These are phyloP conservation scores for Zootermopsis nevadensis DNA, from an alignment of 2,888 invertebrate genomes.

Conservation along the genomic window DNA sequence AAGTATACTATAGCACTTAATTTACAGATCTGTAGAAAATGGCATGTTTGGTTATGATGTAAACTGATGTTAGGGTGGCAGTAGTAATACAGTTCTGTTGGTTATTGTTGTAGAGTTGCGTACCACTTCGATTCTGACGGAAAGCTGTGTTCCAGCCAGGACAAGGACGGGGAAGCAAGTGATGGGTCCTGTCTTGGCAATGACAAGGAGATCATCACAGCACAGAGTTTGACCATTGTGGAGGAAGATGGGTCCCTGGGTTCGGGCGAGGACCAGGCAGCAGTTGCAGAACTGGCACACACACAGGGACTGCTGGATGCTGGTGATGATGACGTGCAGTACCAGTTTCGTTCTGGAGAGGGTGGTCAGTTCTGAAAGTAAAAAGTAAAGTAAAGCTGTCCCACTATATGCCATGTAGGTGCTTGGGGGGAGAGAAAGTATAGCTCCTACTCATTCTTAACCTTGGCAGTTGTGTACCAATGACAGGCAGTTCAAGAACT, in stretches of 20 bases:
- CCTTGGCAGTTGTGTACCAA: no score
- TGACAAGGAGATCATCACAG: slow-evolving; percentile 58
- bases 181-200: slow-evolving; percentile 50
- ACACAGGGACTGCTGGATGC: slow-evolving; percentile 69
- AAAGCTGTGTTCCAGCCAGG: slow-evolving; percentile 51
- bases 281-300: slow-evolving; percentile 67
- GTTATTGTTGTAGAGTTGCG: no score
- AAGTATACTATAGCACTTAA: no score
- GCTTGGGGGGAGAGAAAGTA: no score
- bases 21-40: no score
- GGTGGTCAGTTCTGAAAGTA: slow-evolving; percentile 61
- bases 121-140: background rate
- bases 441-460: no score
- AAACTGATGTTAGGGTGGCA: no score
- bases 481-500: no score
- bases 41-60: no score
- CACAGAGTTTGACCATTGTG: slow-evolving; percentile 61
- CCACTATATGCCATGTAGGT: no score
- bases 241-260: slow-evolving; percentile 65
- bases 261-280: slow-evolving; percentile 65
- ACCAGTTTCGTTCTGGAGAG: slow-evolving; percentile 64
- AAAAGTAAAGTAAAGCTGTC: no score
- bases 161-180: slow-evolving; percentile 54
- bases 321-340: slow-evolving; percentile 64
- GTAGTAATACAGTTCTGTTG: no score